These are phyloP conservation scores for Plemyria rubiginata DNA, from an alignment of 2,888 invertebrate genomes.

Conservation along the genomic window DNA sequence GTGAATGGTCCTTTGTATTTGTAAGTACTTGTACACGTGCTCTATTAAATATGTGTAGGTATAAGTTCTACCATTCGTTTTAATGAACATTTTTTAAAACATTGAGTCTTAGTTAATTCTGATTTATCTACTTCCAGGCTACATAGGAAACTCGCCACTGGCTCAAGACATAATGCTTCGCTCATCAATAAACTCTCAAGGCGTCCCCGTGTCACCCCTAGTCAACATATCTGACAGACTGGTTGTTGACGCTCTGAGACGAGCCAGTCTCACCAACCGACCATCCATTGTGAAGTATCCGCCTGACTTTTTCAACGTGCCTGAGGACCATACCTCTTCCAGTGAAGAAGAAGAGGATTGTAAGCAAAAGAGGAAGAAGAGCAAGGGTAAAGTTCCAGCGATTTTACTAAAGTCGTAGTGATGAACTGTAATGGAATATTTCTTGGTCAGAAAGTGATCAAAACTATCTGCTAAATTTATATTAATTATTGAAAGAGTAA, in stretches of 20 bases:
- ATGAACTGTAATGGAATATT: not conserved
- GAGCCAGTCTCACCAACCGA: constrained; percentile 71
- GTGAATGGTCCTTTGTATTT: constrained; percentile 18
- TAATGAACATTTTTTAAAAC: no score
- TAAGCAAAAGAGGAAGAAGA: constrained; percentile 47
- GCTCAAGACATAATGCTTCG: constrained; percentile 58
- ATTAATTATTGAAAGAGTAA: no score
- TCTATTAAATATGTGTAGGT: no score
- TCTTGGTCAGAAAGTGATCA: not conserved
- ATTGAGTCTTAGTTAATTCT: no score
- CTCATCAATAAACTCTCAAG: constrained; percentile 52
- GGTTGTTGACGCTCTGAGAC: constrained; percentile 71
- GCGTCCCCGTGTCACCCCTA: constrained; percentile 58
- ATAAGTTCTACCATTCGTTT: no score
- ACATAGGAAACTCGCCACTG: constrained; percentile 56
- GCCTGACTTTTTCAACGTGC: constrained; percentile 69
- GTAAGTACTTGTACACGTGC: not conserved
- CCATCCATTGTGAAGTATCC: constrained; percentile 75
- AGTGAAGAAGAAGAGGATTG: constrained; percentile 65
- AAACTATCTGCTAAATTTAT: no score
- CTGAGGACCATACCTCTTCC: constrained; percentile 66
- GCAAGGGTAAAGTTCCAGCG: constrained; percentile 37
- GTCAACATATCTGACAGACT: constrained; percentile 67
- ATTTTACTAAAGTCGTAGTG: constrained; percentile 22
- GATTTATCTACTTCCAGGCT: constrained; percentile 59